Evolutionary conservation across 2,113 vertebrate species (phyloP), one percentile per base, ranked within the genome.

Genomic region (Dipodomys ordii): DNA sequence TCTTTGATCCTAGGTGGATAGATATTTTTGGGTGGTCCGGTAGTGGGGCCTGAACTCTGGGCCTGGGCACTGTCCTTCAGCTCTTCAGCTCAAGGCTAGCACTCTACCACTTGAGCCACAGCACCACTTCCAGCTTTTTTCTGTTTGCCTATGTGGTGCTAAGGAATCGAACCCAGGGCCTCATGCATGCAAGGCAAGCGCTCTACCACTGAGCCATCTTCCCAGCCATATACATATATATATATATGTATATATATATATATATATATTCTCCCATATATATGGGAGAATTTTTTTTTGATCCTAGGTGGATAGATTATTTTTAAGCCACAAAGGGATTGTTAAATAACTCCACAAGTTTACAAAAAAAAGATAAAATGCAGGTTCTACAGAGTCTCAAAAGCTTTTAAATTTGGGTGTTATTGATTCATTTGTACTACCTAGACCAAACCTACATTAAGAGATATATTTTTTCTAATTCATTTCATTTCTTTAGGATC

Each of bases 381-480:
- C 83, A 60, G 74, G 44, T 23, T 22, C n/a, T 68, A 35, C 12
- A 11, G n/a, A 94, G 62, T 94, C 64, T 44, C 77, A 85, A 89
- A 97, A 86, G 93, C 93, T 95, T 96, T 96, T 95, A 96, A 87
- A 92, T 94, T 76, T 82, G 28, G 53, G 5, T 64, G 6, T 88
- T 96, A 95, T 88, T 2, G 69, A 97, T 90, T 95, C 44, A 87
- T 87, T 73, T 65, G 60, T 85, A 25, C 46, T 67, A 13, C 53
- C 11, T 85, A 23, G 68, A 4, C 39, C 62, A 91, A 90, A 12
- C 18, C 3, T 95, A 44, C 85, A 90, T 92, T 96, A 83, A 93
- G 28, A 91, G 44, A 81, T 28, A 64, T 83, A 39, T 77, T 90
- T 93, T 18, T 83, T 81, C 25, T 62, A 57, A 23, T 18, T 77